A percentile compares a stretch with the other conserved stretches of the same genome.
phyloP scores from a whole-genome alignment of 2,113 vertebrate species.

The Microtus oregoni region DNA sequence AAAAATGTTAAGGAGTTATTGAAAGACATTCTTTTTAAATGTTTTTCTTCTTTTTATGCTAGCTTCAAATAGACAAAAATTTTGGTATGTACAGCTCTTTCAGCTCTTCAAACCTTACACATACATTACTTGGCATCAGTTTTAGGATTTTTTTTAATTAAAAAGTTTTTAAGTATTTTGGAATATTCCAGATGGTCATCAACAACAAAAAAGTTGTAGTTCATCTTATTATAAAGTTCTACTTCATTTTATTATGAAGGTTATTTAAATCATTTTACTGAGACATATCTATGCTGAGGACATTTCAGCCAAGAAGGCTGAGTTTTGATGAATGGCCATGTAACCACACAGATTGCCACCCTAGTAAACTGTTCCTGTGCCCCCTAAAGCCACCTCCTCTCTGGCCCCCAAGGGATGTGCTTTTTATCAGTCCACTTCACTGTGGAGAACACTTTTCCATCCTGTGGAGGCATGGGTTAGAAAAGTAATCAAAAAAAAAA shows the following conservation, averaged over 20 bases:
- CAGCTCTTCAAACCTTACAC: slow-evolving; percentile 19
- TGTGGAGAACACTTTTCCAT: slow-evolving; percentile 38
- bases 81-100: background rate
- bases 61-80: slow-evolving; percentile 53
- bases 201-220: background rate
- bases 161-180: slow-evolving; percentile 5
- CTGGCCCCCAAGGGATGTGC: background rate
- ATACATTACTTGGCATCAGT: background rate
- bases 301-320: background rate
- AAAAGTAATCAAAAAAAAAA: slow-evolving; percentile 45
- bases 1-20: slow-evolving; percentile 48
- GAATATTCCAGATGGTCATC: background rate
- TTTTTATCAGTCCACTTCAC: slow-evolving; percentile 47
- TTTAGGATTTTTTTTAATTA: slow-evolving; percentile 42
- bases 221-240: background rate
- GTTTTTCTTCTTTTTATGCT: slow-evolving; percentile 30
- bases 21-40: slow-evolving; percentile 54
- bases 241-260: slow-evolving; percentile 3
- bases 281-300: background rate
- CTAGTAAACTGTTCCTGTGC: background rate
- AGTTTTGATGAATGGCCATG: background rate
- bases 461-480: background rate
- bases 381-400: background rate
- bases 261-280: background rate
- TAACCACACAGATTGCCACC: background rate